Evolutionary conservation across 2,113 vertebrate species (phyloP).

Genomic region (Vimba vimba): DNA sequence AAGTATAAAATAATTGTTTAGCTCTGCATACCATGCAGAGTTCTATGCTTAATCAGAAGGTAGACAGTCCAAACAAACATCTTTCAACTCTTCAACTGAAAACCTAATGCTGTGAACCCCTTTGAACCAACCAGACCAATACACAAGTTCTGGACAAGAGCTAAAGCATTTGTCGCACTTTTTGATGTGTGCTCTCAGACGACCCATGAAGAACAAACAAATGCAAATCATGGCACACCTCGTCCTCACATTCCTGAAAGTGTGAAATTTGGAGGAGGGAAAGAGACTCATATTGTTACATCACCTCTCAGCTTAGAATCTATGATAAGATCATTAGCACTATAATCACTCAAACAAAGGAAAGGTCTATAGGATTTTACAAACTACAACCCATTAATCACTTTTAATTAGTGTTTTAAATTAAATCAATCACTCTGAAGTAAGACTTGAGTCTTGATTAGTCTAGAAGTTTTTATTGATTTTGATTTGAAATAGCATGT

Average conservation of each 20-base stretch:
- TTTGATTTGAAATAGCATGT: background rate
- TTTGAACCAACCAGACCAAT: constrained; percentile 57
- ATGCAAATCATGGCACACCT: constrained; percentile 59
- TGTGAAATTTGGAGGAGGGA: constrained; percentile 30
- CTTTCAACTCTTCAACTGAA: background rate
- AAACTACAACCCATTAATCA: constrained; percentile 10
- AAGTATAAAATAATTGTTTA: background rate
- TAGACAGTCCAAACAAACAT: constrained; percentile 1
- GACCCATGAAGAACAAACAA: constrained; percentile 62
- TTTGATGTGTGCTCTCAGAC: constrained; percentile 74
- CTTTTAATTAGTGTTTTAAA: constrained; percentile 9
- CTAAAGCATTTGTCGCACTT: constrained; percentile 70
- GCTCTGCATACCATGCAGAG: background rate
- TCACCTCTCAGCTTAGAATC: background rate
- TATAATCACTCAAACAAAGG: constrained; percentile 6
- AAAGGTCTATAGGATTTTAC: background rate
- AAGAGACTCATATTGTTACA: background rate
- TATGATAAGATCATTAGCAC: constrained; percentile 4
- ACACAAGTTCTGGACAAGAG: constrained; percentile 68
- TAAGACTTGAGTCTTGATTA: background rate
- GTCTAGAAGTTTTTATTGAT: background rate
- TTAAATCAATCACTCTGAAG: background rate
- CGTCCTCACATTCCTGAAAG: constrained; percentile 19
- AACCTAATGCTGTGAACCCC: constrained; percentile 51
- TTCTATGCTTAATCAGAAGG: background rate